Conservation (phyloP, 2,888 invertebrate genomes). For the Pseudococcus longispinus region DNA sequence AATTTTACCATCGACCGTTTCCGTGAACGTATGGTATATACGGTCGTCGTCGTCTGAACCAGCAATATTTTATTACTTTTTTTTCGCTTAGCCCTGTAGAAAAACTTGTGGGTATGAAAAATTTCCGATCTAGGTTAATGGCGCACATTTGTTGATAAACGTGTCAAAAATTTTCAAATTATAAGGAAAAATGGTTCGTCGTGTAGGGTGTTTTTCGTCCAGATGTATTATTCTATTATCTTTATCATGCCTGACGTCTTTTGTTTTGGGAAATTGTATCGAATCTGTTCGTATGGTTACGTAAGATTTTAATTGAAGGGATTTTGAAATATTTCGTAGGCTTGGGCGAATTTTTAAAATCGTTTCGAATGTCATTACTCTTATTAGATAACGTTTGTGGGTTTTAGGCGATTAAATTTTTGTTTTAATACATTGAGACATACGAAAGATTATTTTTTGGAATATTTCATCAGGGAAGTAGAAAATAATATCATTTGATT, state of each 20-base stretch:
- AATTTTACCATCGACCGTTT: constrained; percentile 17
- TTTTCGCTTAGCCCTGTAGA: not conserved
- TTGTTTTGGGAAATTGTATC: too few relatives aligned
- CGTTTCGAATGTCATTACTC: too few relatives aligned
- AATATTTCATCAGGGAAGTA: too few relatives aligned
- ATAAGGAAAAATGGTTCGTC: not conserved
- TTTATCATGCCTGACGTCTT: not conserved
- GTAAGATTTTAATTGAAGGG: too few relatives aligned
- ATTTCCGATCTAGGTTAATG: constrained; percentile 4
- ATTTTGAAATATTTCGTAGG: too few relatives aligned
- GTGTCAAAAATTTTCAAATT: constrained; percentile 14
- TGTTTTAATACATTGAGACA: too few relatives aligned
- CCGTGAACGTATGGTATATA: not conserved
- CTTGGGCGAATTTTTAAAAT: too few relatives aligned
- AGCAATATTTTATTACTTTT: constrained; percentile 11
- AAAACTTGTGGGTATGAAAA: constrained; percentile 2
- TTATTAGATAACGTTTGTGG: too few relatives aligned
- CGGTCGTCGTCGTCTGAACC: not conserved
- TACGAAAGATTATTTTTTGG: too few relatives aligned
- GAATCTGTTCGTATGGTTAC: too few relatives aligned
- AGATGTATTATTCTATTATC: not conserved
- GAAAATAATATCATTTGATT: too few relatives aligned
- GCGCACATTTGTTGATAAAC: constrained; percentile 8
- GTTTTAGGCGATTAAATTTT: too few relatives aligned
- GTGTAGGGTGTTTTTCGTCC: not conserved